A percentile compares a stretch with the other conserved stretches of the same genome.
These are phyloP conservation scores for Cheiracanthium punctorium DNA, from an alignment of 2,888 invertebrate genomes.

Conservation along the genomic window DNA sequence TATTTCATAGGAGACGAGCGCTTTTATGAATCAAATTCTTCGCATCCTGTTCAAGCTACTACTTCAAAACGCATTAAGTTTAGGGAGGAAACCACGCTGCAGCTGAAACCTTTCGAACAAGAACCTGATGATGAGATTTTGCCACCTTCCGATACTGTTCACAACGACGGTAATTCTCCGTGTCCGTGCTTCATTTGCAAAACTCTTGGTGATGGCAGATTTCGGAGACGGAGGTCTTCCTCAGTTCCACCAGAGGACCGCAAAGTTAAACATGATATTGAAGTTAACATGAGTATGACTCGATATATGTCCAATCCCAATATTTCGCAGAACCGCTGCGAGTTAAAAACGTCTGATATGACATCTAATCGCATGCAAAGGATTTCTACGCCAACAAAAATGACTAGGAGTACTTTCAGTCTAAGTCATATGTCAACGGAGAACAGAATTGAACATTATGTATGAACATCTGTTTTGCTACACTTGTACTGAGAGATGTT, in stretches of 20 bases:
- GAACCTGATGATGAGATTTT: neutral
- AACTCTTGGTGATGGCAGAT: neutral
- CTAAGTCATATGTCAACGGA: neutral
- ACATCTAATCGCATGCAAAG: neutral
- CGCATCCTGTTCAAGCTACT: neutral
- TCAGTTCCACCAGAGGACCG: slow-evolving; percentile 27
- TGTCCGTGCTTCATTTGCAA: slow-evolving; percentile 44
- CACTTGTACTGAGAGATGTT: too few relatives aligned
- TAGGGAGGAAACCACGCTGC: neutral
- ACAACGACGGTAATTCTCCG: slow-evolving; percentile 16
- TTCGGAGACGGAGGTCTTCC: slow-evolving; percentile 37
- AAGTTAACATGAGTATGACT: neutral
- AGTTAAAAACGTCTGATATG: neutral
- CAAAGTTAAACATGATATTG: neutral
- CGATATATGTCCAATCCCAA: neutral
- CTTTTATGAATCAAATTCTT: neutral
- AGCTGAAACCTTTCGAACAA: neutral
- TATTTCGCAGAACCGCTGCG: neutral
- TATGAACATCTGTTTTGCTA: too few relatives aligned
- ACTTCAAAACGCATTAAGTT: neutral
- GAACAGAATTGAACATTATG: neutral
- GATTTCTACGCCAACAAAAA: neutral
- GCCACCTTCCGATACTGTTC: neutral
- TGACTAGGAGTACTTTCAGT: neutral
- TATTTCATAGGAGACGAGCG: slow-evolving; percentile 36